Percentiles rank a stretch among this genome's conserved stretches.
phyloP scores from a whole-genome alignment of 2,797 vertebrate genomes.

The Margarornis squamiger region DNA sequence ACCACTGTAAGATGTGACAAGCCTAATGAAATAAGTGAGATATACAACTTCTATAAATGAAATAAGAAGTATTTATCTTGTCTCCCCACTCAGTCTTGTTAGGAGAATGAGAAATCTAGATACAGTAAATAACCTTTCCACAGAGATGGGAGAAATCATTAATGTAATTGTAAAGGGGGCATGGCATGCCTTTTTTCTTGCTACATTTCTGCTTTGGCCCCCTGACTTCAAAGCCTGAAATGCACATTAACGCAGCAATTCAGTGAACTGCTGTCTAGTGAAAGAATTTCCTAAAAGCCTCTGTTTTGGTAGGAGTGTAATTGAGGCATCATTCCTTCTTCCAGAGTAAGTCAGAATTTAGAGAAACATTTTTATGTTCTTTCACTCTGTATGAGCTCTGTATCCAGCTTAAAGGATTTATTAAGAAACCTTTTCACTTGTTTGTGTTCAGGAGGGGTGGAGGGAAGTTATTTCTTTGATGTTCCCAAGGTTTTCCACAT shows the following conservation, averaged over 20 bases:
- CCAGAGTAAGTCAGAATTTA: background rate
- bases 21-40: background rate
- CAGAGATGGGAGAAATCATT: background rate
- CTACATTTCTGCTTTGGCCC: background rate
- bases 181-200: background rate
- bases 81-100: background rate
- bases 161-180: background rate
- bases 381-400: background rate
- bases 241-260: background rate
- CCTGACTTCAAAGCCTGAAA: background rate
- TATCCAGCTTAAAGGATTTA: background rate
- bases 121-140: background rate
- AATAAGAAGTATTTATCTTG: background rate
- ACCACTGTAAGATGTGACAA: background rate
- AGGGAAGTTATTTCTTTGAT: background rate
- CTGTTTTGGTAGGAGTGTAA: background rate
- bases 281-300: background rate
- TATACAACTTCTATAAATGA: background rate
- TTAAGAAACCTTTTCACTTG: constrained; percentile 1
- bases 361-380: background rate
- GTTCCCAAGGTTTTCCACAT: background rate
- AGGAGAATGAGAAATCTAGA: background rate
- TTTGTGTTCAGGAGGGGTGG: background rate
- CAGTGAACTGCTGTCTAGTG: background rate
- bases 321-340: background rate